Evolutionary conservation across 2,797 vertebrate genomes (phyloP).

Genomic region (Schizopygopsis pylzovi): DNA sequence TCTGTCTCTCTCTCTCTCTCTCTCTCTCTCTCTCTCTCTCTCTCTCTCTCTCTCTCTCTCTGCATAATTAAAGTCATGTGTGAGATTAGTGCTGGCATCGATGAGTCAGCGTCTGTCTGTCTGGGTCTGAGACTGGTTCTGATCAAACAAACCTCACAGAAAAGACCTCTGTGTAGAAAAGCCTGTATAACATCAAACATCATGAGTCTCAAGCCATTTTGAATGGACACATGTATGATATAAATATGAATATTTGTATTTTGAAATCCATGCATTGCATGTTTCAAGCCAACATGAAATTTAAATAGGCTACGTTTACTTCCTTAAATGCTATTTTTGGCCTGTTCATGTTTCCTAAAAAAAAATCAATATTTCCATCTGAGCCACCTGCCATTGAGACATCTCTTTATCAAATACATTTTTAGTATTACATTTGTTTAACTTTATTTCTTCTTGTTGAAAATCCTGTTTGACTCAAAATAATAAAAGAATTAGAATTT

Average conservation of each 20-base stretch:
- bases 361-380: not conserved
- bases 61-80: constrained; percentile 47
- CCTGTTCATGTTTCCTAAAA: not conserved
- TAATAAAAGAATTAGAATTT: too few species aligned
- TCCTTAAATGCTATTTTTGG: not conserved
- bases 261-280: not conserved
- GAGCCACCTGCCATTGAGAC: not conserved
- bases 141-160: not conserved
- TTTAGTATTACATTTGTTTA: not conserved
- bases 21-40: too few species aligned
- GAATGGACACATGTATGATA: too few species aligned
- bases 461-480: not conserved
- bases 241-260: not conserved
- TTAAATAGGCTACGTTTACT: not conserved
- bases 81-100: constrained; percentile 37
- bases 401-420: not conserved
- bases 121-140: not conserved
- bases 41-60: constrained; percentile 15
- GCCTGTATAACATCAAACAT: not conserved
- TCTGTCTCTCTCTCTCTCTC: too few species aligned
- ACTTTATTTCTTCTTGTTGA: not conserved
- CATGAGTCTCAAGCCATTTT: not conserved
- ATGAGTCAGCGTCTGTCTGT: constrained; percentile 42
- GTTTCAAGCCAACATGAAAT: not conserved
- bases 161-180: constrained; percentile 4